These are phyloP conservation scores for Agrotis segetum DNA, from an alignment of 2,888 invertebrate species.

Conservation along the genomic window DNA sequence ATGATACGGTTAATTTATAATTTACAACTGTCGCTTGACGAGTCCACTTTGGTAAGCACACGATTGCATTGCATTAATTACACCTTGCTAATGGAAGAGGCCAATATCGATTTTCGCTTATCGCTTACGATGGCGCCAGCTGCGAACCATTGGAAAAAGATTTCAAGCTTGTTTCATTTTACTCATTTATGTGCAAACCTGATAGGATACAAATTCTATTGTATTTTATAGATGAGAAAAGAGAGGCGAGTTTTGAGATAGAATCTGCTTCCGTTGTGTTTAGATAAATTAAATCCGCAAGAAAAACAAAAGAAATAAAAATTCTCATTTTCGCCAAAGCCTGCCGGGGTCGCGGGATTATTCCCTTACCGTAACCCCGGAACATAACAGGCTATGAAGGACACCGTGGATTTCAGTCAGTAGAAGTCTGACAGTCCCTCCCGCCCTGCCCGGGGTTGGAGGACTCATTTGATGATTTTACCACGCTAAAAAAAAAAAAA, in stretches of 20 bases:
- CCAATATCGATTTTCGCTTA: slow-evolving; percentile 85
- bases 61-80: slow-evolving; percentile 82
- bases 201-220: slow-evolving; percentile 41
- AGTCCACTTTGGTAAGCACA: slow-evolving; percentile 59
- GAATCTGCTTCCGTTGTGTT: background rate
- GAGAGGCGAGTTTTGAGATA: background rate
- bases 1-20: slow-evolving; percentile 52
- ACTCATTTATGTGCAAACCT: slow-evolving; percentile 52
- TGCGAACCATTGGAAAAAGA: slow-evolving; percentile 79
- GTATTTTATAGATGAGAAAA: slow-evolving; percentile 13
- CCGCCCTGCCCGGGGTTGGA: too few relatives aligned
- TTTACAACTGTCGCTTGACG: slow-evolving; percentile 48
- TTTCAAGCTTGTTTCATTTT: slow-evolving; percentile 73
- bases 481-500: too few relatives aligned
- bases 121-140: slow-evolving; percentile 79
- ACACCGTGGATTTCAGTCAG: too few relatives aligned
- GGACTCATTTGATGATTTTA: too few relatives aligned
- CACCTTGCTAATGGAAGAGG: slow-evolving; percentile 80
- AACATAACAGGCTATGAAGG: too few relatives aligned
- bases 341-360: too few relatives aligned
- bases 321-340: too few relatives aligned
- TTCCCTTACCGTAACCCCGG: too few relatives aligned
- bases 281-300: background rate
- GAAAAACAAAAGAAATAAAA: background rate
- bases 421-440: too few relatives aligned